These are phyloP conservation scores for Heliconius cydno DNA, from an alignment of 2,888 invertebrate genomes.

Conservation along the genomic window DNA sequence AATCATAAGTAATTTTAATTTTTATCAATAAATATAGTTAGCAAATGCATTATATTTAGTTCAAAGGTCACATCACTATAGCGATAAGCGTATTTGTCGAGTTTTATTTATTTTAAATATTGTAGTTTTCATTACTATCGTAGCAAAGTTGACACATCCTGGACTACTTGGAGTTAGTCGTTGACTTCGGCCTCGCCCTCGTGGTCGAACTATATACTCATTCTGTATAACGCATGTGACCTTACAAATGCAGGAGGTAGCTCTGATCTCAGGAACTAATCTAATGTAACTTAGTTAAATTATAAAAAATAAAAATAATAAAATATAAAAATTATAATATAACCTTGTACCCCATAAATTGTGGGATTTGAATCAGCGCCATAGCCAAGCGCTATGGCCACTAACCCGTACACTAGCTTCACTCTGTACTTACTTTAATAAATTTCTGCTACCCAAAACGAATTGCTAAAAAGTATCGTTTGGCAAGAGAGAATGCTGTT, in stretches of 20 bases:
- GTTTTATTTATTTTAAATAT: background rate
- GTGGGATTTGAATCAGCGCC: too few relatives aligned
- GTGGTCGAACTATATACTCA: background rate
- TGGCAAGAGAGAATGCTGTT: too few relatives aligned
- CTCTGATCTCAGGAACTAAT: background rate
- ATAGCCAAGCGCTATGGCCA: too few relatives aligned
- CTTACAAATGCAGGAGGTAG: too few relatives aligned
- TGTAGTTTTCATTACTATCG: background rate
- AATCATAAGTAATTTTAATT: background rate
- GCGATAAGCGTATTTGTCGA: background rate
- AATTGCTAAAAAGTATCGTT: too few relatives aligned
- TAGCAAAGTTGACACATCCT: background rate
- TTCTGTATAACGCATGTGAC: background rate
- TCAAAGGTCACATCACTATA: background rate
- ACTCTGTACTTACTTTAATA: too few relatives aligned
- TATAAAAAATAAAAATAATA: too few relatives aligned
- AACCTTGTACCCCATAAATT: too few relatives aligned
- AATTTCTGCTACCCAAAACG: too few relatives aligned
- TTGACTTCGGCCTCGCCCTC: background rate
- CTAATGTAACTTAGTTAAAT: too few relatives aligned
- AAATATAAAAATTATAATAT: too few relatives aligned
- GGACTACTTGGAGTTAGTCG: background rate
- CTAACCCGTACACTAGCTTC: too few relatives aligned
- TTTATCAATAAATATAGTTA: conserved; percentile 5
- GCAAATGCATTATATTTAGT: background rate